These are phyloP conservation scores for Protomyctophum bolini DNA, from an alignment of 2,113 vertebrate species.

Conservation along the genomic window DNA sequence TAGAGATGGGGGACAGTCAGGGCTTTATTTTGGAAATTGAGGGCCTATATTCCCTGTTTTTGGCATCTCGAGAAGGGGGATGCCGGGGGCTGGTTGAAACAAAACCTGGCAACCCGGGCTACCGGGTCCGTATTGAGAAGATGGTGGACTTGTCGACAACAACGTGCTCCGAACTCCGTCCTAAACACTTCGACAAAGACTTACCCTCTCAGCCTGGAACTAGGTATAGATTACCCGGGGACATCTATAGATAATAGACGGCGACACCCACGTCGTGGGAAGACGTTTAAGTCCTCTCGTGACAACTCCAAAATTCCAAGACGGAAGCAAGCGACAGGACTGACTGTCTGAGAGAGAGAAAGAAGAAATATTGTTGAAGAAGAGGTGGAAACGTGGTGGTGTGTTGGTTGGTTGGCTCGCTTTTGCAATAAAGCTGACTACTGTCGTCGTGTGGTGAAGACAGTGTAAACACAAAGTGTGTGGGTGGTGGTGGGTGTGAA, in stretches of 20 bases:
- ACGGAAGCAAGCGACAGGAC: conserved; percentile 17
- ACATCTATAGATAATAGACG: conserved; percentile 79
- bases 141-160: conserved; percentile 77
- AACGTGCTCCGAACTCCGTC: conserved; percentile 77
- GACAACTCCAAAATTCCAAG: conserved; percentile 3
- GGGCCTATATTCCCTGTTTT: background rate
- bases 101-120: conserved; percentile 55
- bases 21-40: too few species aligned
- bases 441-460: background rate
- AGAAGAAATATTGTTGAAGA: too few species aligned
- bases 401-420: background rate
- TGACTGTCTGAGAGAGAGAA: background rate
- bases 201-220: conserved; percentile 67
- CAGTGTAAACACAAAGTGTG: conserved; percentile 29
- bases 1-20: too few species aligned
- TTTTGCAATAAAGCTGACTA: conserved; percentile 9
- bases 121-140: conserved; percentile 71
- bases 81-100: background rate
- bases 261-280: background rate
- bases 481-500: background rate
- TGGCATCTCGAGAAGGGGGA: conserved; percentile 25
- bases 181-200: conserved; percentile 71
- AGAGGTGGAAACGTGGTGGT: conserved; percentile 7
- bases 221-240: conserved; percentile 75
- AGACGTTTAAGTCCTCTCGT: background rate